Percentiles rank a stretch among this genome's conserved stretches.
Evolutionary conservation across 2,797 vertebrate species (phyloP).

Genomic region (Rhabdophis nuchalis): DNA sequence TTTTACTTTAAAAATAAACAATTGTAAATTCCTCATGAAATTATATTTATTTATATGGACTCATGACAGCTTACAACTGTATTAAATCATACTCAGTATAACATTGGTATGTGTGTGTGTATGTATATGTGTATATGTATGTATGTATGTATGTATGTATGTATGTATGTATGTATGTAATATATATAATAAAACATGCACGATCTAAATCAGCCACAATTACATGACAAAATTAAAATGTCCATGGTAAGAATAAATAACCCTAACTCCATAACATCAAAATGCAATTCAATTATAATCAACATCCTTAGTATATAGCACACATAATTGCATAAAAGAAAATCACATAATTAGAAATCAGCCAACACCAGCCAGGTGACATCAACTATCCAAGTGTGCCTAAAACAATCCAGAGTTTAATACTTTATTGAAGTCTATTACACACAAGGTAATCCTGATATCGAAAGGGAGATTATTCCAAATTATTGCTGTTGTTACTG

Average conservation of each 20-base stretch:
- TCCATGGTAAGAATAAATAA: neutral
- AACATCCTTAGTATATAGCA: neutral
- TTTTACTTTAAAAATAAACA: constrained; percentile 39
- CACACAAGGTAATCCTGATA: neutral
- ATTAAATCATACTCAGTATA: neutral
- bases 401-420: neutral
- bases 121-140: too few species aligned
- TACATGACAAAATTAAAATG: neutral
- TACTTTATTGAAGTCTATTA: neutral
- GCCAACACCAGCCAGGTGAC: neutral
- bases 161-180: too few species aligned
- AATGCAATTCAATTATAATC: neutral
- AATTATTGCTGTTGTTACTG: neutral
- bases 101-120: too few species aligned
- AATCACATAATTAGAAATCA: constrained; percentile 10
- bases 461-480: neutral
- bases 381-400: neutral
- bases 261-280: neutral
- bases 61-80: neutral
- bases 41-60: neutral
- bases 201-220: neutral
- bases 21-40: constrained; percentile 7
- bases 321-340: neutral
- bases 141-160: too few species aligned
- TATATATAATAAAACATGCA: neutral